phyloP scores from a whole-genome alignment of 2,888 invertebrate species.

The Cerastoderma edule region DNA sequence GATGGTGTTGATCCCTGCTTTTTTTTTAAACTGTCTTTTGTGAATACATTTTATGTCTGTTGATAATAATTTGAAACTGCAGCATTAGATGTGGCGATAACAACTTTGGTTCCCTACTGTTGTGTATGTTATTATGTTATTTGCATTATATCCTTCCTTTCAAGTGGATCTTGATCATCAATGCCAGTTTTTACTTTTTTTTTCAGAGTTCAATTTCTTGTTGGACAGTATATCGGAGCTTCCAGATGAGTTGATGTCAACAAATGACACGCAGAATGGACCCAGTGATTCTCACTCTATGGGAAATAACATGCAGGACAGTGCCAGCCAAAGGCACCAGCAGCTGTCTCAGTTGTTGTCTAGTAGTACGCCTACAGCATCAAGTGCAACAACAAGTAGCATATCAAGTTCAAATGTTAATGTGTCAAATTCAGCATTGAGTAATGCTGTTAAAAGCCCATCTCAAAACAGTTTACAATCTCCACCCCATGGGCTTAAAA shows the following conservation, averaged over 20 bases:
- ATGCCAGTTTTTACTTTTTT: constrained; percentile 14
- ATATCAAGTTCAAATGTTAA: constrained; percentile 66
- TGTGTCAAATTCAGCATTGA: constrained; percentile 60
- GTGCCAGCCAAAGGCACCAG: constrained; percentile 73
- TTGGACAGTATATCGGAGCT: constrained; percentile 71
- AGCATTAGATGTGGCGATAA: too few species aligned
- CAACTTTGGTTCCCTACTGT: too few species aligned
- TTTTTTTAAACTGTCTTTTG: too few species aligned
- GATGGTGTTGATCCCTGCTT: too few species aligned
- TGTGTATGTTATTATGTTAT: too few species aligned
- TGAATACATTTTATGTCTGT: too few species aligned
- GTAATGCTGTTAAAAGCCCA: constrained; percentile 77
- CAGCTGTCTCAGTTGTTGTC: constrained; percentile 78
- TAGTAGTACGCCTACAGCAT: constrained; percentile 69
- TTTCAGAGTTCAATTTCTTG: constrained; percentile 69
- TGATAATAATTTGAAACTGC: too few species aligned
- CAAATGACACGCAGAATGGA: constrained; percentile 73
- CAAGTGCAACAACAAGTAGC: constrained; percentile 79
- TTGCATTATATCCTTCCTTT: too few species aligned
- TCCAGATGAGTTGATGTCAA: constrained; percentile 79
- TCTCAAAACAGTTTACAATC: constrained; percentile 76
- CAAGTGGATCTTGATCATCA: too few species aligned
- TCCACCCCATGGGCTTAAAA: constrained; percentile 74
- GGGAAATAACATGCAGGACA: constrained; percentile 63
- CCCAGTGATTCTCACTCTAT: constrained; percentile 60